These are phyloP conservation scores for Rhodinocichla rosea DNA, from an alignment of 2,113 vertebrate genomes.

Conservation along the genomic window DNA sequence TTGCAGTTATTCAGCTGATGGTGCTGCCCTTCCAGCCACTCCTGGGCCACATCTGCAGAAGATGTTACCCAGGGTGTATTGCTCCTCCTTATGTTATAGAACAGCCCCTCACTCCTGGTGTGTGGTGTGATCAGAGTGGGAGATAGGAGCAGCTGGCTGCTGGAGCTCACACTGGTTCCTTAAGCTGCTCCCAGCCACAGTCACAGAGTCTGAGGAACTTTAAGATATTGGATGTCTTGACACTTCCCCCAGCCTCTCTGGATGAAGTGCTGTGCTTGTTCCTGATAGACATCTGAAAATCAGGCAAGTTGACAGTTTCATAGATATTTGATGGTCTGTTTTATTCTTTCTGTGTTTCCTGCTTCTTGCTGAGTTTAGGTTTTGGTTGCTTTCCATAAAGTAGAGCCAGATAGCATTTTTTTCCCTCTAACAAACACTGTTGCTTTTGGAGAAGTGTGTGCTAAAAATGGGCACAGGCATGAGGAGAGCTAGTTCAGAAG, in stretches of 20 bases:
- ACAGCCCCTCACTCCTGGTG: not conserved
- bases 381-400: not conserved
- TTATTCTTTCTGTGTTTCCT: not conserved
- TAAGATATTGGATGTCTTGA: not conserved
- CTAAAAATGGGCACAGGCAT: not conserved
- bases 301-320: not conserved
- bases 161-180: not conserved
- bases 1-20: not conserved
- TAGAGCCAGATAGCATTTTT: not conserved
- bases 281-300: not conserved
- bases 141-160: not conserved
- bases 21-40: not conserved
- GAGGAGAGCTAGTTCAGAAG: not conserved
- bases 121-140: not conserved
- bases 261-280: not conserved
- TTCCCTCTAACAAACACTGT: not conserved
- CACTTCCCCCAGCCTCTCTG: not conserved
- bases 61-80: rapidly evolving
- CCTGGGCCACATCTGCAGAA: not conserved
- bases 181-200: not conserved
- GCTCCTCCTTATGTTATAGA: rapidly evolving
- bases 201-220: not conserved
- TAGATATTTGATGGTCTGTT: not conserved
- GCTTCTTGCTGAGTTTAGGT: not conserved
- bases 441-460: not conserved